Base-by-base conservation (phyloP, 2,888 invertebrate species). In the Camptogramma bilineatum region DNA sequence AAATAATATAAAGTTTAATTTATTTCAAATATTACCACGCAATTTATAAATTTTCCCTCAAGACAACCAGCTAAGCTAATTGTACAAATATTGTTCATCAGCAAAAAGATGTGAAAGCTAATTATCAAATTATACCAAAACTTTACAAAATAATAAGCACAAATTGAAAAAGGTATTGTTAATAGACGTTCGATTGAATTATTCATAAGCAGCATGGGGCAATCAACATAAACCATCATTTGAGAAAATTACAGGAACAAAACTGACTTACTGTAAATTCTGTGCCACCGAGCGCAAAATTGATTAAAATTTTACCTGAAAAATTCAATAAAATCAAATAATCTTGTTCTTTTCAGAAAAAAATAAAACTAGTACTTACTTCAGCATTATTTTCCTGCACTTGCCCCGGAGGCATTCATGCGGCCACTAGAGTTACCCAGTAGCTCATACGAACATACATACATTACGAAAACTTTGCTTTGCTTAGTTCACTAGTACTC, bases 231-330 rank as follows among this genome's bases (percentile, higher is more conserved):
- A 60, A 66, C 48, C 55, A 69, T 62, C 55, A 64, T 62, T 61
- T 31, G 8, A 31, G 34, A 56, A 56, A 82, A 77, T 78, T 75
- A 74, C 72, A 75, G 70, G 74, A 78, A 74, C 74, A 75, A 82
- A 80, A 80, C 73, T 70, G 54, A 65, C 69, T 62, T 71, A 75
- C 80, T 71, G 74, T 76, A 75, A 80, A 78, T 77, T 72, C 75
- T 68, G 71, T 55, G 72, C 78, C 70, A 73, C 71, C 71, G 75
- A 79, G 78, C 81, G 77, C 75, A 73, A 84, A 86, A 86, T 86
- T 85, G 83, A 86, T 86, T 84, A 81, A 84, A 84, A 85, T 85
- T 82, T 82, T 84, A 76, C 67, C 71, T 70, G 73, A 16, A 71
- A 69, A 69, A 47, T 21, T 48, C 19, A 13, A 47, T 18, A 5